Percentiles rank a stretch among this genome's conserved stretches.
phyloP scores from a whole-genome alignment of 2,888 invertebrate genomes.

The Orchesellides sinensis region DNA sequence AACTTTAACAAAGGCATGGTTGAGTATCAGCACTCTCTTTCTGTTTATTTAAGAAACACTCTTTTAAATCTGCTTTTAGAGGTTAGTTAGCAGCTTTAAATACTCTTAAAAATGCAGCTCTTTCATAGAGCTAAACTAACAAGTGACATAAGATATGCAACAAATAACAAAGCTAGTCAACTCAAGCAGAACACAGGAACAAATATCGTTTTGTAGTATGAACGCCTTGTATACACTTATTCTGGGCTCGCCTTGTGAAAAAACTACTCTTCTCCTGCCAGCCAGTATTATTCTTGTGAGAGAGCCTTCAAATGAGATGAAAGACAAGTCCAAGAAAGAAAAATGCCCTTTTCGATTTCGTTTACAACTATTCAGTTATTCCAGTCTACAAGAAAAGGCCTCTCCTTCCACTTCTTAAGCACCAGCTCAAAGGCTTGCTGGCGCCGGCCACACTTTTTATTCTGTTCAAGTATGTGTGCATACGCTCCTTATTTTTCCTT shows the following conservation, averaged over 20 bases:
- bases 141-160: no score
- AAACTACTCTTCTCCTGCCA: no score
- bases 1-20: no score
- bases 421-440: conserved; percentile 70
- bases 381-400: conserved; percentile 31
- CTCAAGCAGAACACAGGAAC: no score
- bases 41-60: conserved; percentile 9
- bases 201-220: no score
- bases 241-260: no score
- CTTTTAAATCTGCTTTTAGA: conserved; percentile 4
- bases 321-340: conserved; percentile 33
- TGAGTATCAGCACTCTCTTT: not conserved
- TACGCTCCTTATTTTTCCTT: conserved; percentile 29
- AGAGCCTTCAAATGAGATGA: conserved; percentile 40
- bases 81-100: conserved; percentile 8
- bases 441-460: conserved; percentile 70
- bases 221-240: no score
- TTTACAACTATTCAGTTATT: conserved; percentile 27
- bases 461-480: conserved; percentile 62
- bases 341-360: conserved; percentile 40
- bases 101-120: not conserved
- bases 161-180: no score
- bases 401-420: conserved; percentile 63
- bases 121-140: no score
- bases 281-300: no score